Conservation (phyloP, 2,888 invertebrate species). For the Polydrusus tereticollis region DNA sequence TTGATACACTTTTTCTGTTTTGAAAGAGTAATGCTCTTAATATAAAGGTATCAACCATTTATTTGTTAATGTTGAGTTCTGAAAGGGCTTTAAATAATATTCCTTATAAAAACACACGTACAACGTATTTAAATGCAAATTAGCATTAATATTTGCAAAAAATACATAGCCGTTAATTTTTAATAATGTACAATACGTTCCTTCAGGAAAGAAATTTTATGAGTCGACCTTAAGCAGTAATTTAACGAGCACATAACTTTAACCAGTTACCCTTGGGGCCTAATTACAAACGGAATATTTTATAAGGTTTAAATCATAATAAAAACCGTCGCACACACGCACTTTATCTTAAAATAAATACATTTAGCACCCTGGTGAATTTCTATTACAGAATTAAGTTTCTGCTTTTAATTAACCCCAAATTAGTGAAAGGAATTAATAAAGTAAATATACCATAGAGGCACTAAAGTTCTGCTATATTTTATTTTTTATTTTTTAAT, state of each 20-base stretch:
- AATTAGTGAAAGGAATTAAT: constrained; percentile 41
- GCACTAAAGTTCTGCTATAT: too few species aligned
- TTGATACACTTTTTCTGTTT: too few species aligned
- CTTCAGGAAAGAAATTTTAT: constrained; percentile 27
- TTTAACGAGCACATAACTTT: constrained; percentile 36
- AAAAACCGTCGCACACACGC: constrained; percentile 46
- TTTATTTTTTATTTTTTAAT: too few species aligned
- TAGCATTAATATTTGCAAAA: not conserved
- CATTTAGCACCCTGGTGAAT: constrained; percentile 52
- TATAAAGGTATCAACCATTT: too few species aligned
- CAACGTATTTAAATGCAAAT: not conserved
- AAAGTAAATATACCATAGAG: constrained; percentile 23
- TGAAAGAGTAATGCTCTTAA: too few species aligned
- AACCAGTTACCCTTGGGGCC: constrained; percentile 30
- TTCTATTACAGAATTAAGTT: constrained; percentile 54
- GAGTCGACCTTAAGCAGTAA: constrained; percentile 35
- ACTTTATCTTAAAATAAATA: constrained; percentile 53
- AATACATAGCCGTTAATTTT: constrained; percentile 27
- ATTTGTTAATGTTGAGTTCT: too few species aligned
- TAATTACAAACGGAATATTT: constrained; percentile 45
- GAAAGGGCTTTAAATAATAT: too few species aligned
- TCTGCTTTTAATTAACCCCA: constrained; percentile 41
- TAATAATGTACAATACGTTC: constrained; percentile 2
- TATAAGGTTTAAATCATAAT: constrained; percentile 47
- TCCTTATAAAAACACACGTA: too few species aligned